Evolutionary conservation across 2,888 invertebrate genomes (phyloP).

Genomic region (Caenorhabditis sulstoni): DNA sequence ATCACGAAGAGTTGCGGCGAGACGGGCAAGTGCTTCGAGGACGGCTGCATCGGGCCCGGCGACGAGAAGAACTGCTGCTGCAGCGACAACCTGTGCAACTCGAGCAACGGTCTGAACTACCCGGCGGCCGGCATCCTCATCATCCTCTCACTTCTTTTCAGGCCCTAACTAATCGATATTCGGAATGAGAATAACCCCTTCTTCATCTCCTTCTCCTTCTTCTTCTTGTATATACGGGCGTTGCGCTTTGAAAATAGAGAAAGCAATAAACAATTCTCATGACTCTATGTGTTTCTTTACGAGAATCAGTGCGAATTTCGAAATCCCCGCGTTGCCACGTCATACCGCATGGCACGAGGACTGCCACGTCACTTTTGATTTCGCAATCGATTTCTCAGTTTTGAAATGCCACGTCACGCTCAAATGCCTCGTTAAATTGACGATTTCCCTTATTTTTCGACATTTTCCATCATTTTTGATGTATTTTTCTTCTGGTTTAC

Average conservation of each 20-base stretch:
- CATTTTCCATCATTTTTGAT: too few relatives aligned
- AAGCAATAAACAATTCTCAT: conserved; percentile 4
- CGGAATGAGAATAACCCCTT: not conserved
- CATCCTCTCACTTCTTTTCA: conserved; percentile 58
- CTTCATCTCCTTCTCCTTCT: not conserved
- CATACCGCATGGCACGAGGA: too few relatives aligned
- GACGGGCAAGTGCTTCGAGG: conserved; percentile 67
- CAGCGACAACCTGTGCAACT: conserved; percentile 68
- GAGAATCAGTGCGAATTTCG: not conserved
- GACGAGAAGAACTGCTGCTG: conserved; percentile 70
- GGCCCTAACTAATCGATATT: conserved; percentile 40
- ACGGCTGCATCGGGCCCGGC: conserved; percentile 64
- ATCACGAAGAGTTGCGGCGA: conserved; percentile 67
- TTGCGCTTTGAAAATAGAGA: too few relatives aligned
- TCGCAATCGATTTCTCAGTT: too few relatives aligned
- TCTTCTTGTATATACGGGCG: conserved; percentile 36
- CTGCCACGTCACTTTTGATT: too few relatives aligned
- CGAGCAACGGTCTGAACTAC: conserved; percentile 62
- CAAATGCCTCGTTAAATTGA: too few relatives aligned
- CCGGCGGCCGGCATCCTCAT: conserved; percentile 56
- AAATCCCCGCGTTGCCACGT: too few relatives aligned
- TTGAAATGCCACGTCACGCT: too few relatives aligned
- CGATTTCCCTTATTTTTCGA: too few relatives aligned
- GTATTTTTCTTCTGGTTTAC: too few relatives aligned
- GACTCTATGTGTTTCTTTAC: not conserved